Base-by-base conservation (phyloP, 37 sponge, comb jelly and placozoan species). In the Bolinopsis microptera region DNA sequence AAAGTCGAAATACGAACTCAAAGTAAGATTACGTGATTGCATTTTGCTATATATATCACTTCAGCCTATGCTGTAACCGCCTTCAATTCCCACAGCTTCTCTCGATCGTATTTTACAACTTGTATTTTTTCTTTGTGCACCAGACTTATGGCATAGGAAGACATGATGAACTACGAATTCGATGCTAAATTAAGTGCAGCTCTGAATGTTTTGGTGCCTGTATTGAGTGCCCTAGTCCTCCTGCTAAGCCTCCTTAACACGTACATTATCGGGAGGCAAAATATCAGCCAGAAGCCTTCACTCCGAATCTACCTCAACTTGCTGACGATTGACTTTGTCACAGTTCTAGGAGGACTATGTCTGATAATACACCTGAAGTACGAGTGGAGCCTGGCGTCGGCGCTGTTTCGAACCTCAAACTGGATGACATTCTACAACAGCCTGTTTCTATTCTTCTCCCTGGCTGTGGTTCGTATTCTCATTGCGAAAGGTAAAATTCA, bases 371-470 rank as follows among this genome's bases (percentile, higher is more conserved):
- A 70, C 21, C 25, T 70, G 25, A 22, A 70, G 2, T n/a, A 70
- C 9, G 61, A 13, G 13, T 48, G 61, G 61, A 48, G 13, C 61
- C 13, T 48, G 9, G 61, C 61, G 5, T 5, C 13, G 61, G 61
- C 13, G 61, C 61, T 48, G 9, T 48, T 48, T 48, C 61, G 61
- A 13, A 22, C 5, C 74, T 8, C 30, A 1, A 70, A 28, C 74
- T 70, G 74, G 74, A 8, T 70, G 25, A 28, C 80, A 0, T 86
- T 41, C 90, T 86, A 86, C 90, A 40, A 26, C 61, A 39, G 27
- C 30, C 25, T 86, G 30, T 39, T 48, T 0, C 18, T 86, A 41
- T 86, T 86, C 39, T 22, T 34, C 28, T 35, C 26, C 25, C 41
- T 86, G 2, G 32, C 90, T 39, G 36, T 86, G 18, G 41, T 40